A percentile compares a stretch with the other conserved stretches of the same genome.
phyloP scores from a whole-genome alignment of 2,797 vertebrate genomes.

The Cynopterus sphinx region DNA sequence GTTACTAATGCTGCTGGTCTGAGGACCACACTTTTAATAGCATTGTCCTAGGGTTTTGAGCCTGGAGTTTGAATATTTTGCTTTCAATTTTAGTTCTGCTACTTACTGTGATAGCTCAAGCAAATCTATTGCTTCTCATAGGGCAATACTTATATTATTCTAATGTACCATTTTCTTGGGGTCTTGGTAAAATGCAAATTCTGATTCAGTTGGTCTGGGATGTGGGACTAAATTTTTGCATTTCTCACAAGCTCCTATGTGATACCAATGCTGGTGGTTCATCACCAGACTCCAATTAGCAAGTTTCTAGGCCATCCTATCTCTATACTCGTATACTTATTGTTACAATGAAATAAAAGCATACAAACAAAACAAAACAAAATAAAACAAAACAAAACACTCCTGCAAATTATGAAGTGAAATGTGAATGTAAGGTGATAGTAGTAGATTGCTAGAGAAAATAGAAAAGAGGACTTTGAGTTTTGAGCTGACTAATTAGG shows the following conservation, averaged over 20 bases:
- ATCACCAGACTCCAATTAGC: neutral
- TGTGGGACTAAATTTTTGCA: neutral
- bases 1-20: neutral
- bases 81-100: neutral
- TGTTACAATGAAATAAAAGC: neutral
- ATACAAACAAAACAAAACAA: neutral
- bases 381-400: neutral
- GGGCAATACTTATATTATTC: neutral
- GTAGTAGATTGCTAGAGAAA: neutral
- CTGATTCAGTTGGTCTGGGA: neutral
- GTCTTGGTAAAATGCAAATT: constrained; percentile 14
- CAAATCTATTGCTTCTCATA: neutral
- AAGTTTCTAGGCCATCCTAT: neutral
- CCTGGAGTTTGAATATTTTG: neutral
- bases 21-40: neutral
- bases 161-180: neutral
- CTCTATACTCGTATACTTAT: neutral
- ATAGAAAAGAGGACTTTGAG: neutral
- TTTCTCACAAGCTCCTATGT: neutral
- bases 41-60: neutral
- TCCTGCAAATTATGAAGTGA: neutral
- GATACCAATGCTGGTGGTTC: neutral
- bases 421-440: neutral
- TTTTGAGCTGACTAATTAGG: neutral
- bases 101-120: neutral